Evolutionary conservation across 2,113 vertebrate genomes (phyloP).

Genomic region (Spizaetus ornatus): DNA sequence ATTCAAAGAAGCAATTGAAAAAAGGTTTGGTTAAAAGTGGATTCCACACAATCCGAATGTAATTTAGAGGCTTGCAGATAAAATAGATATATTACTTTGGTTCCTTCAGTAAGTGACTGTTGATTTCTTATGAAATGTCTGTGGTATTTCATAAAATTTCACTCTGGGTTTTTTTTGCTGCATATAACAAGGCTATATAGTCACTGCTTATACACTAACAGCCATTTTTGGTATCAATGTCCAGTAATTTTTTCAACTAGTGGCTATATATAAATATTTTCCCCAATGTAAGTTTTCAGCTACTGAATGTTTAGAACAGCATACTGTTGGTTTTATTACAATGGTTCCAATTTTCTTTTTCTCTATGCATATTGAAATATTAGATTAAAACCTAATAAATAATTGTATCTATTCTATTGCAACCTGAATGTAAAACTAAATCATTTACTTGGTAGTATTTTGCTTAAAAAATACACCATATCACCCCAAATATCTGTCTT

Average conservation of each 20-base stretch:
- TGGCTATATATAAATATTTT: neutral
- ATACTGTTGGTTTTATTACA: neutral
- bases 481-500: neutral
- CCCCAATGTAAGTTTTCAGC: neutral
- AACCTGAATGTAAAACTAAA: neutral
- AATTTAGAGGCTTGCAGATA: neutral
- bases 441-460: neutral
- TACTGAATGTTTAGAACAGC: neutral
- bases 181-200: neutral
- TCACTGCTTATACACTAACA: neutral
- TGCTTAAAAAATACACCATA: neutral
- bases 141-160: neutral
- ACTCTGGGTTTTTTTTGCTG: rapidly evolving
- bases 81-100: neutral
- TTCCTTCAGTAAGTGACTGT: neutral
- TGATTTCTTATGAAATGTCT: neutral
- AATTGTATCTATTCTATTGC: neutral
- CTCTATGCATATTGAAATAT: neutral
- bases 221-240: neutral
- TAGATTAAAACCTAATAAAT: neutral
- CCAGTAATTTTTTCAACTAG: neutral
- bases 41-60: neutral
- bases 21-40: neutral
- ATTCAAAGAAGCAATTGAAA: neutral
- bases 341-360: neutral